These are phyloP conservation scores for Dolichotis patagonum DNA, from an alignment of 2,113 vertebrate genomes.

Conservation along the genomic window DNA sequence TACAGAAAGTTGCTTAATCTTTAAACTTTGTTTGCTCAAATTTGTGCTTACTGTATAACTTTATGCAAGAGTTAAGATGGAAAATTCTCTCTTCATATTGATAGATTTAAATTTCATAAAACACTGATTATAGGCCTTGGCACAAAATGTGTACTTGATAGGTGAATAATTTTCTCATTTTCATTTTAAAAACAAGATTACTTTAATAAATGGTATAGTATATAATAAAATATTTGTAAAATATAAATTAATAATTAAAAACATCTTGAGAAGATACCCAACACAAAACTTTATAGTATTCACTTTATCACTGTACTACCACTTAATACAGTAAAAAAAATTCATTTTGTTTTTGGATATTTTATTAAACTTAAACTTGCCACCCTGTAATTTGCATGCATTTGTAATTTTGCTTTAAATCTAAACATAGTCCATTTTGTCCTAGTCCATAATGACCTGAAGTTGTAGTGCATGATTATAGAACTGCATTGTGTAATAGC, in stretches of 20 bases:
- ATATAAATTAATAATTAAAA: conserved; percentile 38
- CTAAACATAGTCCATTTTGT: neutral
- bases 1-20: neutral
- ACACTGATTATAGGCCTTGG: neutral
- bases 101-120: conserved; percentile 36
- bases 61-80: conserved; percentile 3
- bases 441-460: neutral
- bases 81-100: conserved; percentile 22
- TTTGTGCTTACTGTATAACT: neutral
- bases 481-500: neutral
- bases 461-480: neutral
- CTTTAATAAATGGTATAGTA: conserved; percentile 25
- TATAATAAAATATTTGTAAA: neutral
- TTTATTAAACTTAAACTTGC: neutral
- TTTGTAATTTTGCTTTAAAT: neutral
- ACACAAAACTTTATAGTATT: neutral
- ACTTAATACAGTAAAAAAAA: neutral
- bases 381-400: neutral
- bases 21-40: conserved; percentile 4
- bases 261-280: neutral
- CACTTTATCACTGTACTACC: neutral
- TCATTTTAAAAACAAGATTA: neutral
- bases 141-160: conserved; percentile 26
- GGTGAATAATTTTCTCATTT: conserved; percentile 21
- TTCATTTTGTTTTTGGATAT: neutral